Evolutionary conservation across 1,140 invertebrate genomes (phyloP).

Genomic region (Diploscapter pachys): DNA sequence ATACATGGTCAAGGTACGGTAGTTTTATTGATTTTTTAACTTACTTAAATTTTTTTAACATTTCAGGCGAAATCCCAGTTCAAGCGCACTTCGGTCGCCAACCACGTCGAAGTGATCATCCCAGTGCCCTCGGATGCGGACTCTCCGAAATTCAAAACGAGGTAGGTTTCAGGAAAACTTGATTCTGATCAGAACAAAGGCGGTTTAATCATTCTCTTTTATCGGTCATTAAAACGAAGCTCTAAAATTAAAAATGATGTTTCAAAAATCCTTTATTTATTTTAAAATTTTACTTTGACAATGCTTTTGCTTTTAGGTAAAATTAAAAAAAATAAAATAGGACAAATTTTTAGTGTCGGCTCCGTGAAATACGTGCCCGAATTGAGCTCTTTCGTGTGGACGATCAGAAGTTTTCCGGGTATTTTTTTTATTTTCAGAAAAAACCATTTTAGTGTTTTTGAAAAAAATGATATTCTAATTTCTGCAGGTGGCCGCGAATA

Average conservation of each 20-base stretch:
- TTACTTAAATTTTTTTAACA: neutral
- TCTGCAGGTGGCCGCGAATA: conserved; percentile 88
- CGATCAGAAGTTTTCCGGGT: conserved; percentile 94
- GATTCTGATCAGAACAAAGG: no score
- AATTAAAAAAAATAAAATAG: no score
- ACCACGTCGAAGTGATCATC: conserved; percentile 98
- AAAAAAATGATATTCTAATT: neutral
- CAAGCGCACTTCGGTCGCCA: conserved; percentile 92
- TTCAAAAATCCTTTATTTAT: no score
- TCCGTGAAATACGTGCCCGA: conserved; percentile 93
- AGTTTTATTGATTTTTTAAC: neutral
- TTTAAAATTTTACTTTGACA: no score
- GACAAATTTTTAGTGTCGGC: conserved; percentile 68
- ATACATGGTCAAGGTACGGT: conserved; percentile 91
- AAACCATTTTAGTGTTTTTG: conserved; percentile 4
- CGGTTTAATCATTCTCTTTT: no score
- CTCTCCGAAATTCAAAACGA: conserved; percentile 77
- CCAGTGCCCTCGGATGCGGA: conserved; percentile 97
- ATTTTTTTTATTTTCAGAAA: conserved; percentile 1
- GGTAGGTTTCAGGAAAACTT: no score
- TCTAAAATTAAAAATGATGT: no score
- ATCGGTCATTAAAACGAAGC: no score
- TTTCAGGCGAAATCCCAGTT: conserved; percentile 89
- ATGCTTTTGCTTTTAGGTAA: no score
- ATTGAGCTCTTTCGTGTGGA: conserved; percentile 96